Evolutionary conservation across 2,113 vertebrate species (phyloP), one percentile per base, ranked within the genome.

Genomic region (Cyphomyrus plagiostoma): DNA sequence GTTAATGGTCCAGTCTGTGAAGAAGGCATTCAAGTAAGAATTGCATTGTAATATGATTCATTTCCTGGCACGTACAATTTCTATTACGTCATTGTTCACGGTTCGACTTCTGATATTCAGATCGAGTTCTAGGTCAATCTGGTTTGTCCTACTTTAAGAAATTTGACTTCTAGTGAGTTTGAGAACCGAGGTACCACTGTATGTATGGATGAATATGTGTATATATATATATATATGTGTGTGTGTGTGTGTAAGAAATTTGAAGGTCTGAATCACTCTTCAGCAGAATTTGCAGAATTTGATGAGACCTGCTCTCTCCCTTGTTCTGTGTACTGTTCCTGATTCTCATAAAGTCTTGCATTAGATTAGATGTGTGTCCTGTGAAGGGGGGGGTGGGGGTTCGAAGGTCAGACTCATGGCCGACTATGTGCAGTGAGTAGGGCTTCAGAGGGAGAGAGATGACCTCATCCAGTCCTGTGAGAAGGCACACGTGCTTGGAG

Each of bases 391-490:
- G 19, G 15, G 15, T 6, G 35, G 42, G 42, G 45, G 39, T 84
- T 84, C 9, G 21, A 21, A 48, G 82, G 82, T 84, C 9, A 84
- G 42, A 23, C 82, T 84, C 42, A 84, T 84, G 82, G 82, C 82
- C 3, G 82, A 10, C 17, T n/a, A 19, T 46, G 19, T 46, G 82
- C 19, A 52, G 5, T 48, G 21, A 45, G 19, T 9, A 52, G 23
- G 49, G 26, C 23, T n/a, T 26, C 3, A 6, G 50, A 11, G 50
- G 85, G 85, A n/a, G n/a, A 39, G 45, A 56, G 50, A 88, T 91
- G 94, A 95, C 94, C 94, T 92, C 92, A 94, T 94, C 95, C 94
- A 94, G 94, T 95, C 95, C 50, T 94, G 93, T 91, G 92, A 94
- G 93, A 92, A 89, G 92, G 92, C 92, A 94, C 95, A 95, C 94